Conservation (phyloP, 2,797 vertebrate genomes). For the Intellagama lesueurii region DNA sequence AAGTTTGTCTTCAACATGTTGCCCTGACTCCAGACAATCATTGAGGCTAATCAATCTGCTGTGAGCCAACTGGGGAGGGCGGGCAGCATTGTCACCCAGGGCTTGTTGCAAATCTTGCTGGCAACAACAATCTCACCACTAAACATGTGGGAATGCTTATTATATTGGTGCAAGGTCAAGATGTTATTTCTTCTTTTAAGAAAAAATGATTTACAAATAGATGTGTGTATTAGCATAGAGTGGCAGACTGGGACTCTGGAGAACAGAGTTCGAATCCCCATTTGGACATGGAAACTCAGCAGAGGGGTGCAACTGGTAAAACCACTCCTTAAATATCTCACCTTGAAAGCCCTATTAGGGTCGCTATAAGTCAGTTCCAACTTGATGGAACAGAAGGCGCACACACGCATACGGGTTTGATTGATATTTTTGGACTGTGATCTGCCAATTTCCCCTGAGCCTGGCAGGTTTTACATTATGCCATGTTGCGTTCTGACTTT, state of each 20-base stretch:
- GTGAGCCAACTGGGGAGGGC: conserved; percentile 64
- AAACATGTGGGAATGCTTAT: not conserved
- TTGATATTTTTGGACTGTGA: not conserved
- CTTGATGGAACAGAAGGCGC: too few species aligned
- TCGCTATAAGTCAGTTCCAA: too few species aligned
- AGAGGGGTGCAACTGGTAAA: too few species aligned
- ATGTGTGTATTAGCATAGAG: not conserved
- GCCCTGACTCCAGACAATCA: conserved; percentile 40
- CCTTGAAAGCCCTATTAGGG: too few species aligned
- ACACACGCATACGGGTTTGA: too few species aligned
- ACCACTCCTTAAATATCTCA: too few species aligned
- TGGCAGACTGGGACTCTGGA: too few species aligned
- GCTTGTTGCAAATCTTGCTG: not conserved
- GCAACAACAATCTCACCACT: not conserved
- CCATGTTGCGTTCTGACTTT: not conserved
- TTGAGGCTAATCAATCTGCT: conserved; percentile 60
- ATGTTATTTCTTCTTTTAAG: not conserved
- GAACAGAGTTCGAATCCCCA: too few species aligned
- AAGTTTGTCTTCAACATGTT: conserved; percentile 65
- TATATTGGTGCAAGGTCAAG: not conserved
- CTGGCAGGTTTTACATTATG: not conserved
- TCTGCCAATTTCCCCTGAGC: not conserved
- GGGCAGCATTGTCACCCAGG: conserved; percentile 44
- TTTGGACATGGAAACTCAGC: too few species aligned
- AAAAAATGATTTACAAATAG: conserved; percentile 2